A percentile compares a stretch with the other conserved stretches of the same genome.
phyloP scores from a whole-genome alignment of 2,888 invertebrate species.

The Meliscaeva auricollis region DNA sequence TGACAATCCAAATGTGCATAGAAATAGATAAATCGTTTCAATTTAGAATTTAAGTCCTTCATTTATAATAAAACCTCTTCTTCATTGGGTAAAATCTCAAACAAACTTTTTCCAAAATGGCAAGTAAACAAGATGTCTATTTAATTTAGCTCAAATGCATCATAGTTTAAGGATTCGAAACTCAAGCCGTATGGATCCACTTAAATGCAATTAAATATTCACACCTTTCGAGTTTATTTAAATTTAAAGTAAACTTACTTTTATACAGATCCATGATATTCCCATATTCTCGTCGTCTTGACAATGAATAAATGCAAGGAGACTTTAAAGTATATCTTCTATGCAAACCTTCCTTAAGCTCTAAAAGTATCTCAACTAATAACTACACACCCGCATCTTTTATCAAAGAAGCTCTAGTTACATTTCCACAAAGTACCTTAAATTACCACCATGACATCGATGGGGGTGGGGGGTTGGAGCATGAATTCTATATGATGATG shows the following conservation, averaged over 20 bases:
- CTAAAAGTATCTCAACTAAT: constrained; percentile 45
- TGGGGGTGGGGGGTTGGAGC: background rate
- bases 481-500: constrained; percentile 11
- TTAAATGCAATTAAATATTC: constrained; percentile 38
- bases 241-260: constrained; percentile 13
- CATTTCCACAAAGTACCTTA: constrained; percentile 62
- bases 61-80: too few relatives aligned
- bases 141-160: background rate
- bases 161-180: background rate
- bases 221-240: constrained; percentile 14
- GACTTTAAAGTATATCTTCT: background rate
- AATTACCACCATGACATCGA: constrained; percentile 54
- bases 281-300: background rate
- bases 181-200: constrained; percentile 22
- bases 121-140: background rate
- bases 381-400: constrained; percentile 62
- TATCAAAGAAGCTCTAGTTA: constrained; percentile 39
- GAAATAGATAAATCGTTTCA: too few relatives aligned
- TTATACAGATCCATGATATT: background rate
- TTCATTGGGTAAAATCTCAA: too few relatives aligned
- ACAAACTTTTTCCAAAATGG: too few relatives aligned
- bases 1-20: too few relatives aligned
- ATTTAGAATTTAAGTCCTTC: too few relatives aligned
- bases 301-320: background rate
- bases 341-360: constrained; percentile 4